Evolutionary conservation across 2,888 invertebrate genomes (phyloP).

Genomic region (Diarsia rubi): DNA sequence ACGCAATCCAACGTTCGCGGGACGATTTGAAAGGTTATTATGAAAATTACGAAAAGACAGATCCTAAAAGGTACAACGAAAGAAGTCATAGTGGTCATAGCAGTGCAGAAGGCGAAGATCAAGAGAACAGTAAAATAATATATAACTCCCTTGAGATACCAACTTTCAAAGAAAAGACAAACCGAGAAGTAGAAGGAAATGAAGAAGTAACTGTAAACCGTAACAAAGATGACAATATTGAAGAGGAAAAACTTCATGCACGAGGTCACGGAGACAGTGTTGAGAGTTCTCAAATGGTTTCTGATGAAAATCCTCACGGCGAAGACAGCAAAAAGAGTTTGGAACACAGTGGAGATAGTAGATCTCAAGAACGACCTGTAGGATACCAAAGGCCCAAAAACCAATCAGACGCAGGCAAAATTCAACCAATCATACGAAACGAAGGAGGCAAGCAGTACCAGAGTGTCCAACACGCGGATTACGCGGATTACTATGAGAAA

Average conservation of each 20-base stretch:
- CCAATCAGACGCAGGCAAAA: neutral
- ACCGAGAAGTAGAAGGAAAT: neutral
- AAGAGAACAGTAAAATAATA: neutral
- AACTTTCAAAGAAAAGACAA: neutral
- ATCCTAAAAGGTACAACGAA: neutral
- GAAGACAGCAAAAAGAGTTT: neutral
- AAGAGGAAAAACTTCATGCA: neutral
- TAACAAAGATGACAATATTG: neutral
- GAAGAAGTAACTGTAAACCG: neutral
- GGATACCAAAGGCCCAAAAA: neutral
- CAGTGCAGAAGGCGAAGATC: neutral
- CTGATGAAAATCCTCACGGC: neutral
- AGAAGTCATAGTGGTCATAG: neutral
- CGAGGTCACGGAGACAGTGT: neutral
- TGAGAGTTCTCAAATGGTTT: slow-evolving; percentile 8
- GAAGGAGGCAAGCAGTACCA: slow-evolving; percentile 67
- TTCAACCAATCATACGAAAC: slow-evolving; percentile 41
- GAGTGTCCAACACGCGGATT: slow-evolving; percentile 68
- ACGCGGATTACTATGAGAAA: slow-evolving; percentile 71
- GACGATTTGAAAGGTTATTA: neutral
- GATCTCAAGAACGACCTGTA: neutral
- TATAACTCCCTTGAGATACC: neutral
- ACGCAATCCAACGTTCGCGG: neutral
- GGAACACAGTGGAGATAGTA: neutral
- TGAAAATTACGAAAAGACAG: neutral